These are phyloP conservation scores for Toxotes chatareus DNA, from an alignment of 2,113 vertebrate genomes.

Conservation along the genomic window DNA sequence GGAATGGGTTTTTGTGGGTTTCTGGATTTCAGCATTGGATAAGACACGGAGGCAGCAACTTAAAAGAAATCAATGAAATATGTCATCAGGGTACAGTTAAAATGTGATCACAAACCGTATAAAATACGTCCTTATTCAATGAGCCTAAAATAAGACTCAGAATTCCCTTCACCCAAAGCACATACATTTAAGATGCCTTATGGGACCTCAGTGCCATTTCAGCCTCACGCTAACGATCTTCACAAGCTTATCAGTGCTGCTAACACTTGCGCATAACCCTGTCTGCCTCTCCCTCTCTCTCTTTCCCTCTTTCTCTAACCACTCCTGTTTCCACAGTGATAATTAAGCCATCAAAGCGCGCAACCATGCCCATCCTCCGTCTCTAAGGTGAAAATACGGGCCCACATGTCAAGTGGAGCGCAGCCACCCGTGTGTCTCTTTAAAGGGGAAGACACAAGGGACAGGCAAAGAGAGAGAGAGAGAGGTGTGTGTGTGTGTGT, in stretches of 20 bases:
- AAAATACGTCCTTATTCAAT: conserved; percentile 37
- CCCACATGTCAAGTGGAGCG: conserved; percentile 80
- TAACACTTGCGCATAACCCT: conserved; percentile 70
- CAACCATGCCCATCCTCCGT: conserved; percentile 79
- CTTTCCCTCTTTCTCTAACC: conserved; percentile 48
- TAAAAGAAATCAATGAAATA: conserved; percentile 34
- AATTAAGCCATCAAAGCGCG: conserved; percentile 86
- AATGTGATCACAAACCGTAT: conserved; percentile 15
- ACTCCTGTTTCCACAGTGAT: conserved; percentile 82
- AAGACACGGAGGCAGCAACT: neutral
- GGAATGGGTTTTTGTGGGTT: neutral
- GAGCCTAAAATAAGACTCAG: conserved; percentile 54
- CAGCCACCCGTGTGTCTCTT: conserved; percentile 79
- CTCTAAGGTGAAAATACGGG: conserved; percentile 82
- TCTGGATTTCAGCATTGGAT: neutral
- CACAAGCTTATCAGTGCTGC: conserved; percentile 72
- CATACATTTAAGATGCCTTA: conserved; percentile 68
- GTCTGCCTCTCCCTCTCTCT: conserved; percentile 14
- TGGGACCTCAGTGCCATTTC: conserved; percentile 73
- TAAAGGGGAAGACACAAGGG: conserved; percentile 77
- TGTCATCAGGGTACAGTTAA: neutral
- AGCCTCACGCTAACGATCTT: conserved; percentile 72
- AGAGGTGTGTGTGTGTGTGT: neutral
- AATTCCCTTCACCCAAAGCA: conserved; percentile 57
- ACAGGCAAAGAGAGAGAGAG: conserved; percentile 36